A percentile compares a stretch with the other conserved stretches of the same genome.
These are phyloP conservation scores for Drosophila gaucha DNA, from an alignment of 2,888 invertebrate species.

Conservation along the genomic window DNA sequence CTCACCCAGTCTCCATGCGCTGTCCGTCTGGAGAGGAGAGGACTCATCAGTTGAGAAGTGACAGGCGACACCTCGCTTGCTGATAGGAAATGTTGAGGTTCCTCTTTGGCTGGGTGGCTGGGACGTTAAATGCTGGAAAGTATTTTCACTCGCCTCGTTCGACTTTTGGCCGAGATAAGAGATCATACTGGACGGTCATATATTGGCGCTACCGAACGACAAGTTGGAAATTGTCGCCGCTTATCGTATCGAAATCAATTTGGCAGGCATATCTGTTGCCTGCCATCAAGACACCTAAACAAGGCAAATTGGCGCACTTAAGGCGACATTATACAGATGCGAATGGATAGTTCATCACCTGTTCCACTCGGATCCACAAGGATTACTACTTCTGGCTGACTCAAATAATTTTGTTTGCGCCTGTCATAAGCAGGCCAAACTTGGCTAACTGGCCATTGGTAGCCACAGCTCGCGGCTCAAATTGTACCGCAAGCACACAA, in stretches of 20 bases:
- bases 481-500: conserved; percentile 79
- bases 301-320: conserved; percentile 71
- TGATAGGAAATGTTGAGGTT: conserved; percentile 20
- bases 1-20: conserved; percentile 8
- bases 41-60: conserved; percentile 39
- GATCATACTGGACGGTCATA: conserved; percentile 48
- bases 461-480: conserved; percentile 77
- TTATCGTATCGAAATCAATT: conserved; percentile 77
- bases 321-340: conserved; percentile 53
- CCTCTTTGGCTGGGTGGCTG: conserved; percentile 20
- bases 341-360: conserved; percentile 68
- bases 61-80: conserved; percentile 52
- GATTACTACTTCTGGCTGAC: conserved; percentile 39
- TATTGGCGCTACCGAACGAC: conserved; percentile 65
- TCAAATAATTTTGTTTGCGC: conserved; percentile 83
- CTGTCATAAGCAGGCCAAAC: conserved; percentile 75
- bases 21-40: conserved; percentile 2
- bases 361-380: conserved; percentile 13
- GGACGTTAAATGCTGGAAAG: conserved; percentile 33
- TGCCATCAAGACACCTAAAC: conserved; percentile 74
- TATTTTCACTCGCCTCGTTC: conserved; percentile 31
- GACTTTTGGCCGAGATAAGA: conserved; percentile 25
- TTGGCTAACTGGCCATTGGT: conserved; percentile 71
- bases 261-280: conserved; percentile 52
- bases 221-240: conserved; percentile 43